Evolutionary conservation across 2,797 vertebrate species (phyloP), one percentile per base, ranked within the genome.

Genomic region (Coregonus ussuriensis): DNA sequence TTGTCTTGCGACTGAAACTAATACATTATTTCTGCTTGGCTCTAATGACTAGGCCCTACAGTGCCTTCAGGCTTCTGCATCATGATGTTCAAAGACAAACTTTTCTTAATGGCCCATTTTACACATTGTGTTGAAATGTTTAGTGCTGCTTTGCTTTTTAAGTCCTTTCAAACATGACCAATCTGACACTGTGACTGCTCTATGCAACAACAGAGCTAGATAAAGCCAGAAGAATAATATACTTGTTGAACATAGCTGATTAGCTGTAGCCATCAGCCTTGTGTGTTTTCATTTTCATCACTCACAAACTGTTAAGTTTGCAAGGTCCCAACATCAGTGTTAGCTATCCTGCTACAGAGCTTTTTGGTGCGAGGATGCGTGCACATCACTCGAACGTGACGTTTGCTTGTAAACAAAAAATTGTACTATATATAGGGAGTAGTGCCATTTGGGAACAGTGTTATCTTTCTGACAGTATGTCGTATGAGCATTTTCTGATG

Each of bases 111-210:
- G 71, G 5, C 51, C 21, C 1, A 41, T 51, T 21, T 71, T 13
- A 71, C 41, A 47, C 4, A 21, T 52, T 71, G 14, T 53, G 71
- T 71, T 53, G 14, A n/a, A 35, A 35, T 5, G 16, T 54, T 6
- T 51, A 59, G 75, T 1, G 37, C 71, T 53, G 31, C 72, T 74
- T 76, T 71, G 15, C 51, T 18, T 59, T 18, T 59, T 18, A 9
- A 62, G 51, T 13, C 71, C 51, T 15, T 21, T 54, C 51, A 54
- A 72, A 33, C 71, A 53, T 31, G 21, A 9, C 75, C 74, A 77
- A 79, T 79, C 76, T 79, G 78, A 83, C 76, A 16, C 79, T 84
- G 86, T 85, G 85, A 71, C 82, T 81, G 77, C 82, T 81, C 59
- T 72, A 74, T 75, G 56, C 56, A 59, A n/a, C n/a, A 59, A n/a